Base-by-base conservation (phyloP, 2,888 invertebrate genomes). In the Acleris holmiana region DNA sequence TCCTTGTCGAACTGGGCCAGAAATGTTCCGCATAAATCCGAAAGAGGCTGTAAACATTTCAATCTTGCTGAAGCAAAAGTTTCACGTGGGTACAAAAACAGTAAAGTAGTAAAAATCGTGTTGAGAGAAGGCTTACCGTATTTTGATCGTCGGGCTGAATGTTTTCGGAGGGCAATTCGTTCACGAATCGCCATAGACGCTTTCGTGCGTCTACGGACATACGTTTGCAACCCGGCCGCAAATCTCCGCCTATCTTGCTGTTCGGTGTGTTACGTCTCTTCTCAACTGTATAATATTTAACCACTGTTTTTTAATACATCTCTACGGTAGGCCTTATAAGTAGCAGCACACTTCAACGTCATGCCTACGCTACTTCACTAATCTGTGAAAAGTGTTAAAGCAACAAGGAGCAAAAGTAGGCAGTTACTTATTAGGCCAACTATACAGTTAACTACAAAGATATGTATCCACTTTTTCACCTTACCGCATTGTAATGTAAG, bases 11-110 rank as follows among this genome's bases (percentile, higher is more conserved):
- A 90, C 68, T 89, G 89, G 0, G 90, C 88, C 61, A 92, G 72
- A 72, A 86, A 92, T 66, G 90, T 80, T 67, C 92, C 89, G 65
- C 93, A 91, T 49, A 94, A 85, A 75, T 94, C 94, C 0, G 94
- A 93, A 7, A 94, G 72, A 0, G 94, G 94, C 94, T 94, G 82
- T 0, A 79, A 80, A n/a, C n/a, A n/a, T n/a, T n/a, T n/a, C n/a
- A n/a, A 4, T 35, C 10, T 13, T 35, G 4, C 0, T 13, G 35
- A 13, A 13, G 4, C 35, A 35, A 13, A 13, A 4, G 8, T 35
- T 13, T 35, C 29, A 35, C 3, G 2, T 35, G 35, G 13, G 13
- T 35, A 35, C 29, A 8, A 29, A 29, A 29, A 2, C 13, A 35
- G 35, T 13, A 13, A 35, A 35, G 44, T 44, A 44, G 6, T 17